Evolutionary conservation across 2,888 invertebrate species (phyloP).

Genomic region (Dexiosoma caninum): DNA sequence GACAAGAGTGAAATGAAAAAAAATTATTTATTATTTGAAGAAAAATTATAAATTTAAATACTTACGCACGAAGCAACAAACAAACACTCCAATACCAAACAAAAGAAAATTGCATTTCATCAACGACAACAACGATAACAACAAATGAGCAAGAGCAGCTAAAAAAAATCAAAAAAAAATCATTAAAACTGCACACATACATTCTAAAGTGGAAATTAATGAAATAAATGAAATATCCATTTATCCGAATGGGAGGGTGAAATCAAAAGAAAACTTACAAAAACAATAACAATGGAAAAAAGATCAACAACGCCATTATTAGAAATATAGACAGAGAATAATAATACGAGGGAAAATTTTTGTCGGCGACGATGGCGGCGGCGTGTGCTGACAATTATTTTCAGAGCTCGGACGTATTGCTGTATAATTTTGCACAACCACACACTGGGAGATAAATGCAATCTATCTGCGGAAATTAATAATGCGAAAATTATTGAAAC

Average conservation of each 20-base stretch:
- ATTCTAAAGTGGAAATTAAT: background rate
- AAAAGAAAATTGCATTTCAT: constrained; percentile 50
- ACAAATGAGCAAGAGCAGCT: background rate
- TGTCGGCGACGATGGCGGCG: no score
- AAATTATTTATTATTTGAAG: constrained; percentile 28
- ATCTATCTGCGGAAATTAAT: no score
- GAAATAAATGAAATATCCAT: background rate
- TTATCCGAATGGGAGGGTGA: background rate
- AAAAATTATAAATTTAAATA: constrained; percentile 26
- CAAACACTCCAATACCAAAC: constrained; percentile 16
- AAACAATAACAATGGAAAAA: background rate
- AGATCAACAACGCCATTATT: constrained; percentile 29
- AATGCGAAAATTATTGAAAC: no score
- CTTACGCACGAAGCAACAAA: background rate
- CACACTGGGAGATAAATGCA: no score
- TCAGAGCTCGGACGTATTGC: no score
- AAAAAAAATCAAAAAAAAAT: constrained; percentile 34
- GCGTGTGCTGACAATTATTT: no score
- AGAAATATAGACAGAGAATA: background rate
- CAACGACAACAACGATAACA: background rate
- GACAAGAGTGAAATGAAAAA: constrained; percentile 17
- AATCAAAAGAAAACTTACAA: background rate
- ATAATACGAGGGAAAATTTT: no score
- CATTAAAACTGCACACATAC: constrained; percentile 12
- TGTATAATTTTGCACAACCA: no score